A percentile compares a stretch with the other conserved stretches of the same genome.
Evolutionary conservation across 2,113 vertebrate genomes (phyloP).

Genomic region (Beaufortia kweichowensis): DNA sequence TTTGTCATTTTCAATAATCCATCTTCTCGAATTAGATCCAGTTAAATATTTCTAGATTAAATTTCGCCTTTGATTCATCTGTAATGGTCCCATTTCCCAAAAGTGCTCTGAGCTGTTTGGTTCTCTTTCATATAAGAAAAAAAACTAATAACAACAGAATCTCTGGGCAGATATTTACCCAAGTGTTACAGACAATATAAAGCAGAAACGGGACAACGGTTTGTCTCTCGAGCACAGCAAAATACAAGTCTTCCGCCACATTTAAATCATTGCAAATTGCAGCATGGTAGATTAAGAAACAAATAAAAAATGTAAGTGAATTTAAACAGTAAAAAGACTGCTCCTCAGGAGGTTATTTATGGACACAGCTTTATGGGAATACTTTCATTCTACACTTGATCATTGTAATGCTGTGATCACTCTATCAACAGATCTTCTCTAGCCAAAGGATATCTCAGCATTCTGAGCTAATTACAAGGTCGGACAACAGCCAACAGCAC

Average conservation of each 20-base stretch:
- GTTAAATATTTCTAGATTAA: conserved; percentile 43
- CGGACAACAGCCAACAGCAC: conserved; percentile 49
- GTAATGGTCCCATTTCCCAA: conserved; percentile 60
- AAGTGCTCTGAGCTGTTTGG: conserved; percentile 42
- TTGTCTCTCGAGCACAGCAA: conserved; percentile 25
- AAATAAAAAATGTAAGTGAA: conserved; percentile 11
- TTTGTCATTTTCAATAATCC: conserved; percentile 73
- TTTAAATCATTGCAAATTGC: conserved; percentile 18
- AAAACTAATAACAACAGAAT: conserved; percentile 22
- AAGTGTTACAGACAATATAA: conserved; percentile 29
- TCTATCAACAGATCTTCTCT: conserved; percentile 47
- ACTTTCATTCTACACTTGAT: conserved; percentile 32
- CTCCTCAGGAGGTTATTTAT: conserved; percentile 42
- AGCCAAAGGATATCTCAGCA: conserved; percentile 55
- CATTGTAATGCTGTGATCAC: conserved; percentile 42
- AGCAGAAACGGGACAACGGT: conserved; percentile 18
- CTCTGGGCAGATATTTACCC: conserved; percentile 42
- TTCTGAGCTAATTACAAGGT: conserved; percentile 62
- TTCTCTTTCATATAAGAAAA: conserved; percentile 42
- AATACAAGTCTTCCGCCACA: conserved; percentile 6
- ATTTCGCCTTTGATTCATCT: conserved; percentile 46
- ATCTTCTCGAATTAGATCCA: conserved; percentile 61
- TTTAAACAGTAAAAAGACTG: conserved; percentile 18
- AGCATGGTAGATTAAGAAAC: conserved; percentile 24
- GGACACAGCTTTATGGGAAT: conserved; percentile 37